phyloP scores from a whole-genome alignment of 2,888 invertebrate genomes.

The Phengaris arion region DNA sequence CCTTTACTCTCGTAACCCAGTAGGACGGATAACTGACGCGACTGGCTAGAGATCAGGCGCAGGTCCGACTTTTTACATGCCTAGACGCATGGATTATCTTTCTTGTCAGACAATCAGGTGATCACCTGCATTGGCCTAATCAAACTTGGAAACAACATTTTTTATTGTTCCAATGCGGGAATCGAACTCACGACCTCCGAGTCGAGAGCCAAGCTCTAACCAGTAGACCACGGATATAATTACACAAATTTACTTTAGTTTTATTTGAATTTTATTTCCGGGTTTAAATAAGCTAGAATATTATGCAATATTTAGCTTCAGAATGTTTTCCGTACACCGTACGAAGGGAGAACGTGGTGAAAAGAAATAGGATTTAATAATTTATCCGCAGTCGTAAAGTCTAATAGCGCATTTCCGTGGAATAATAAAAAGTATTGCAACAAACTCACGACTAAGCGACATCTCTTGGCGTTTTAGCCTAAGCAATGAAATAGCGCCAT shows the following conservation, averaged over 20 bases:
- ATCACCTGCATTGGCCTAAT: too few relatives aligned
- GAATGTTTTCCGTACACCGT: background rate
- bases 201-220: too few relatives aligned
- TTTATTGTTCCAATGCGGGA: too few relatives aligned
- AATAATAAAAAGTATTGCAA: constrained; percentile 2
- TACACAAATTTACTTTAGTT: background rate
- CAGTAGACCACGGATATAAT: background rate
- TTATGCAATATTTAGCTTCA: background rate
- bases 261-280: background rate
- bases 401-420: constrained; percentile 17
- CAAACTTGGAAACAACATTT: too few relatives aligned
- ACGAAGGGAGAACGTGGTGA: constrained; percentile 4
- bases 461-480: background rate
- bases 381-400: constrained; percentile 9
- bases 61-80: too few relatives aligned
- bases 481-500: too few relatives aligned
- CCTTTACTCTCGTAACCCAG: too few relatives aligned
- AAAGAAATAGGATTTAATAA: constrained; percentile 10
- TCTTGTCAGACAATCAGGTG: too few relatives aligned
- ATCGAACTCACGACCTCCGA: too few relatives aligned
- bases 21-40: too few relatives aligned
- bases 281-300: background rate
- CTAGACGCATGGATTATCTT: too few relatives aligned
- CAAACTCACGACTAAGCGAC: background rate
- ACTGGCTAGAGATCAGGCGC: too few relatives aligned